Conservation (phyloP, 2,888 invertebrate genomes). For the Schrankia costaestrigalis region DNA sequence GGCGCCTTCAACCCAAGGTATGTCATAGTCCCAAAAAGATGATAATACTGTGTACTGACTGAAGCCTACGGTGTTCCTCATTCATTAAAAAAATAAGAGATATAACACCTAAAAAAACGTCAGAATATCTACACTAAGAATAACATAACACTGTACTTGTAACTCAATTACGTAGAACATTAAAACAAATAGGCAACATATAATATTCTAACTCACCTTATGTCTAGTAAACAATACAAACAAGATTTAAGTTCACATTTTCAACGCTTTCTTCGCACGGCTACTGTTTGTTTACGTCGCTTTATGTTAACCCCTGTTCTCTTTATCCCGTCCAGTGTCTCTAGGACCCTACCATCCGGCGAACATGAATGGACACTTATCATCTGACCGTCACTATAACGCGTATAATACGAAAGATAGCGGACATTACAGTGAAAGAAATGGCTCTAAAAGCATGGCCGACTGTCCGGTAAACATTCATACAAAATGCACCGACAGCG, state of each 20-base stretch:
- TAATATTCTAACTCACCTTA: constrained; percentile 21
- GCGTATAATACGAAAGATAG: constrained; percentile 76
- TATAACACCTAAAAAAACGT: too few relatives aligned
- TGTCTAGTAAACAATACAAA: constrained; percentile 33
- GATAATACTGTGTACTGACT: too few relatives aligned
- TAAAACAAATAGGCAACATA: too few relatives aligned
- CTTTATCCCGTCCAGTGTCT: constrained; percentile 68
- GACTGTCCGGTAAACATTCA: constrained; percentile 76
- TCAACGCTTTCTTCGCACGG: constrained; percentile 55
- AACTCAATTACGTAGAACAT: too few relatives aligned
- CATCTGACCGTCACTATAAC: constrained; percentile 74
- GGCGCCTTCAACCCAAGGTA: too few relatives aligned
- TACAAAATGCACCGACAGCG: constrained; percentile 67
- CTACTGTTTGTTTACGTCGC: constrained; percentile 70
- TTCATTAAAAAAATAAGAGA: too few relatives aligned
- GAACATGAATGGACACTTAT: constrained; percentile 72
- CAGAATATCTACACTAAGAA: too few relatives aligned
- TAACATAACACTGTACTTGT: too few relatives aligned
- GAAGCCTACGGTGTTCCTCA: too few relatives aligned
- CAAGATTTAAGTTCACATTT: constrained; percentile 47
- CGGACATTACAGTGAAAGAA: constrained; percentile 75
- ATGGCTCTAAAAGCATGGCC: constrained; percentile 63
- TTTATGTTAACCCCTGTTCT: constrained; percentile 69
- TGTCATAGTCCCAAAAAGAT: too few relatives aligned
- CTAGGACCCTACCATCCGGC: constrained; percentile 75